Evolutionary conservation across 2,113 vertebrate species (phyloP), one percentile per base, ranked within the genome.

Genomic region (Leptodactylus fuscus): DNA sequence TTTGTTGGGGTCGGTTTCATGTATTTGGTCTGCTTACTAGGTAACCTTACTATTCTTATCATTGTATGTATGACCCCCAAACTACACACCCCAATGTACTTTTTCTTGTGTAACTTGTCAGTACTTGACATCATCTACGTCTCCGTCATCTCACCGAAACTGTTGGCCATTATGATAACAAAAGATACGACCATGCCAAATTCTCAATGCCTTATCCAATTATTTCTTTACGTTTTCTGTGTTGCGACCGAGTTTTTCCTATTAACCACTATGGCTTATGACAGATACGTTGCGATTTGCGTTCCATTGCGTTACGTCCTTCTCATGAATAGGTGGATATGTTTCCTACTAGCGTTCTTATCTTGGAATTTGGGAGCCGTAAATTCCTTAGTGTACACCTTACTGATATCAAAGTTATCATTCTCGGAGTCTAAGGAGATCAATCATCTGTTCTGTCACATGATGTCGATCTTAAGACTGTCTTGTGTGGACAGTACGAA

Each of bases 351-450:
- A 58, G 5, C 53, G 8, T 8, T 58, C 10, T 0, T 58, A 8
- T 58, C 53, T n/a, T 58, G 53, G 53, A 58, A 58, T 58, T 58
- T 58, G 53, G 53, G 53, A n/a, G 53, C 53, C 53, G 2, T 58
- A 58, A 58, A 58, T 8, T 20, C 53, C 22, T n/a, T 58, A 22
- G 53, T 58, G 53, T n/a, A 58, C 53, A 58, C 22, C 20, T 2
- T 58, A 8, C 53, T 58, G 9, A 58, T 58, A 58, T 58, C 53
- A 58, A 58, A 74, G 22, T 6, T 87, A n/a, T 24, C 74, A 3
- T 80, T 87, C 53, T 58, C 53, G 2, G 53, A 58, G n/a, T 58
- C 53, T 22, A n/a, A 10, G 53, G 22, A 58, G 53, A 58, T 58
- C 53, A 58, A 58, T 58, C 53, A 58, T 58, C 20, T 58, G 2